phyloP scores from a whole-genome alignment of 2,113 vertebrate species.

The Geococcyx californianus region DNA sequence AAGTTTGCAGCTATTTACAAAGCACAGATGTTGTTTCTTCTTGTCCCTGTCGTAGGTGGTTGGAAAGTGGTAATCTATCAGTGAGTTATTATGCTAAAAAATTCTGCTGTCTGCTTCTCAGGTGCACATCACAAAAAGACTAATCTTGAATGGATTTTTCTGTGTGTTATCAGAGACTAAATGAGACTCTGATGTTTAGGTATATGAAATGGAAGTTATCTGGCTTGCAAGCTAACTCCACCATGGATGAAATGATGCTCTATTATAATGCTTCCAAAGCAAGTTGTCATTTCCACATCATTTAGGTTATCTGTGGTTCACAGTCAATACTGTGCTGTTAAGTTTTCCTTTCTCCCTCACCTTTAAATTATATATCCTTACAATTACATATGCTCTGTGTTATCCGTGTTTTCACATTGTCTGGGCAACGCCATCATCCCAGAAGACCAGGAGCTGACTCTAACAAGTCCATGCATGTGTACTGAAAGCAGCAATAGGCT shows the following conservation, averaged over 20 bases:
- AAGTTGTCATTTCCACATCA: background rate
- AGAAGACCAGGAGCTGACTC: background rate
- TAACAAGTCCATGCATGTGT: background rate
- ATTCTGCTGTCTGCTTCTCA: conserved; percentile 14
- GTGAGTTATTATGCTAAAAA: conserved; percentile 30
- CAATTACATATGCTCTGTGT: background rate
- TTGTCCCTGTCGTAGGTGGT: background rate
- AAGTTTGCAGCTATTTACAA: conserved; percentile 20
- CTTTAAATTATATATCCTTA: background rate
- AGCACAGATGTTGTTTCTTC: conserved; percentile 4
- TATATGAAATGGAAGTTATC: background rate
- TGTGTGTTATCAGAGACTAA: background rate
- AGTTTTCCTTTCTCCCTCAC: background rate
- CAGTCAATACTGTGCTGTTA: background rate
- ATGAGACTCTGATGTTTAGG: background rate
- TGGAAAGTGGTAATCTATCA: background rate
- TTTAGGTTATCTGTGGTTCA: background rate
- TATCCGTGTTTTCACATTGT: background rate
- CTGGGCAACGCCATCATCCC: background rate
- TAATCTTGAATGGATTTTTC: conserved; percentile 9
- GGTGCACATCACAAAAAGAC: background rate
- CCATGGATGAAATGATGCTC: background rate
- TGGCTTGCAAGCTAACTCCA: background rate
- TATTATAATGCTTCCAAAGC: background rate
- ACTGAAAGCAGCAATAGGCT: background rate